Conservation (phyloP, 2,888 invertebrate genomes). For the Synergus itoensis region DNA sequence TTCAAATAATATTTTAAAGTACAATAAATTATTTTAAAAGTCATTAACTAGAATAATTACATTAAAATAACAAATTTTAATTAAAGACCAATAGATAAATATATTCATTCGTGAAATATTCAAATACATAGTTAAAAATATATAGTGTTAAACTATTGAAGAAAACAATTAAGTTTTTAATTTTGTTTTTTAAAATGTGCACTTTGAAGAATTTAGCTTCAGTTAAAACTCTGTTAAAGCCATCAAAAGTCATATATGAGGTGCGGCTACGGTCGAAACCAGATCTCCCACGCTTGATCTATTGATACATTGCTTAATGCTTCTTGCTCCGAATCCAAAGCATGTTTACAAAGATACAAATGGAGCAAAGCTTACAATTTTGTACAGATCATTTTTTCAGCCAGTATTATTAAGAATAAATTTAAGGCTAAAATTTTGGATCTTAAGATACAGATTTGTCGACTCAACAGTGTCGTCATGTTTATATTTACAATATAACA, state of each 20-base stretch:
- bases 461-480: constrained; percentile 69
- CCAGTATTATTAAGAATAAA: not conserved
- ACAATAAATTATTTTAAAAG: not conserved
- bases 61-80: too few relatives aligned
- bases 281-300: constrained; percentile 67
- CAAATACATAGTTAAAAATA: too few relatives aligned
- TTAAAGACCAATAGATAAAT: too few relatives aligned
- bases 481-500: constrained; percentile 65
- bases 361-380: not conserved
- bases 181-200: too few relatives aligned
- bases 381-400: not conserved
- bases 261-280: constrained; percentile 67
- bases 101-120: too few relatives aligned
- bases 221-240: not conserved
- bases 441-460: constrained; percentile 33
- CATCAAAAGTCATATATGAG: constrained; percentile 40
- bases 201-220: not conserved
- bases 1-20: not conserved
- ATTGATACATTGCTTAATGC: constrained; percentile 46
- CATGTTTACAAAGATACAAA: constrained; percentile 19
- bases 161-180: not conserved
- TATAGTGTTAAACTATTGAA: not conserved
- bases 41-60: too few relatives aligned
- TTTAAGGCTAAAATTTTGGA: constrained; percentile 28
- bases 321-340: constrained; percentile 43